These are phyloP conservation scores for Helicolenus hilgendorfi DNA, from an alignment of 2,797 vertebrate species.

Conservation along the genomic window DNA sequence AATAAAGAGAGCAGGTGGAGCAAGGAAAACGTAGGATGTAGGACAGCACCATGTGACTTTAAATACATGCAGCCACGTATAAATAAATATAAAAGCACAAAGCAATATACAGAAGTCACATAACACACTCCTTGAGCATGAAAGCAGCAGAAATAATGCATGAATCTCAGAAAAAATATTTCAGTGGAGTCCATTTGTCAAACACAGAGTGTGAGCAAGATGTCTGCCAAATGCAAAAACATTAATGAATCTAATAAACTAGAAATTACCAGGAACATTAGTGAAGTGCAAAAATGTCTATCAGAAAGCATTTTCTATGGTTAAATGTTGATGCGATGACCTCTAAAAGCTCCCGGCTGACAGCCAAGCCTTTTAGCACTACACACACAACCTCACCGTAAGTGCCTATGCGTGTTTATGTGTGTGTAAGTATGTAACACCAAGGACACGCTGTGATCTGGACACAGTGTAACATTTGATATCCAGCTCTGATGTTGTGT, in stretches of 20 bases:
- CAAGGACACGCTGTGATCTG: neutral
- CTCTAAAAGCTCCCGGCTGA: constrained; percentile 40
- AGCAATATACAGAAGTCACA: neutral
- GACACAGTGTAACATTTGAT: constrained; percentile 14
- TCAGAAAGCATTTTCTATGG: constrained; percentile 18
- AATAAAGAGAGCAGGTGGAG: neutral
- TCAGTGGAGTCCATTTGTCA: constrained; percentile 21
- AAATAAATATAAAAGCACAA: neutral
- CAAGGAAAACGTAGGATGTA: neutral
- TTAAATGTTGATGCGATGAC: constrained; percentile 30
- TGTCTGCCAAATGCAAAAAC: constrained; percentile 11
- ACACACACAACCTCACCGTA: neutral
- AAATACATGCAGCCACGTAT: neutral
- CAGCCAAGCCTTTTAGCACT: constrained; percentile 50
- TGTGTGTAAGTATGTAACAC: neutral
- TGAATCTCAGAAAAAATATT: neutral
- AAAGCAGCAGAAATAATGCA: neutral
- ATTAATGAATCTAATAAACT: constrained; percentile 34
- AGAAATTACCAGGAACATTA: constrained; percentile 18
- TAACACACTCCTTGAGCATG: neutral
- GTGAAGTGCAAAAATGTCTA: constrained; percentile 32
- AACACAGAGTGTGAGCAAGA: neutral
- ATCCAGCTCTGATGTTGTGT: constrained; percentile 22
- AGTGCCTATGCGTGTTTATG: neutral
- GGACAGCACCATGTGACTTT: neutral